phyloP scores from a whole-genome alignment of 2,797 vertebrate genomes.

The Tenualosa ilisha region DNA sequence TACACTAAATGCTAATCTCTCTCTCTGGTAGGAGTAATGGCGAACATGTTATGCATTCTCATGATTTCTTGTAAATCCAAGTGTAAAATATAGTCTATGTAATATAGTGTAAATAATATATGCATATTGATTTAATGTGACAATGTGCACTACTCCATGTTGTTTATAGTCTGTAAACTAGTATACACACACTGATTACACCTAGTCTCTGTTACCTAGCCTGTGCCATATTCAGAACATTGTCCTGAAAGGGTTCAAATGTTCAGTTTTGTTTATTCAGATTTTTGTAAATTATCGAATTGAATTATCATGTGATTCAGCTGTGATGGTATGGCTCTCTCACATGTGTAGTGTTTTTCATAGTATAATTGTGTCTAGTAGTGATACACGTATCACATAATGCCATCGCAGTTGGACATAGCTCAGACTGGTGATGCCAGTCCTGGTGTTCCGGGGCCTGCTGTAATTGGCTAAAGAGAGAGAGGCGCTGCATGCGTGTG shows the following conservation, averaged over 20 bases:
- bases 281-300: not conserved
- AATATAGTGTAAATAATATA: too few species aligned
- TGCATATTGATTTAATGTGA: not conserved
- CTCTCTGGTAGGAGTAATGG: conserved; percentile 57
- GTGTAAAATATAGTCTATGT: too few species aligned
- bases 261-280: not conserved
- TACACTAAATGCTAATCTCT: conserved; percentile 43
- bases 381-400: not conserved
- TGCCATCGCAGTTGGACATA: conserved; percentile 12
- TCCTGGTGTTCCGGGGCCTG: not conserved
- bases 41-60: conserved; percentile 8
- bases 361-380: not conserved
- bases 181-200: not conserved
- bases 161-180: not conserved
- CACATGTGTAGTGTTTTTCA: not conserved
- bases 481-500: conserved; percentile 60
- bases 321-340: not conserved
- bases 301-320: not conserved
- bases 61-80: not conserved
- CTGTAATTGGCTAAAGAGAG: conserved; percentile 23
- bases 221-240: conserved; percentile 40
- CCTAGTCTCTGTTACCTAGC: not conserved
- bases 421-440: not conserved
- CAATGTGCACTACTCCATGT: not conserved
- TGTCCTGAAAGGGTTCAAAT: conserved; percentile 30